Percentiles rank a stretch among this genome's conserved stretches.
phyloP scores from a whole-genome alignment of 2,888 invertebrate genomes.

The Plebejus melissa region DNA sequence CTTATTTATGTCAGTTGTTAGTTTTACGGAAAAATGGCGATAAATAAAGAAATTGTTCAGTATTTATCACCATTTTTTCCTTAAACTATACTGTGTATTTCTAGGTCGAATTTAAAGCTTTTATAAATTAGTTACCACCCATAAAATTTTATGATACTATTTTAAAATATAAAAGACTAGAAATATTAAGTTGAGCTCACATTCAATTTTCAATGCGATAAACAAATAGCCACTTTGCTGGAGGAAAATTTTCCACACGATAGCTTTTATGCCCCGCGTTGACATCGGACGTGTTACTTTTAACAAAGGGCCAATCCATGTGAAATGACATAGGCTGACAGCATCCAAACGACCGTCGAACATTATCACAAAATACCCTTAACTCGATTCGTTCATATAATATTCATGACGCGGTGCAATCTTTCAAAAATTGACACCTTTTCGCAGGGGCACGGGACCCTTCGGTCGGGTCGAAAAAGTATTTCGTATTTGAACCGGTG shows the following conservation, averaged over 20 bases:
- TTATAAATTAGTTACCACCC: not conserved
- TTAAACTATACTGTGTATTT: too few species aligned
- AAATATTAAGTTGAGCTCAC: conserved; percentile 8
- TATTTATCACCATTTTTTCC: conserved; percentile 1
- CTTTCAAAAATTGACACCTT: conserved; percentile 80
- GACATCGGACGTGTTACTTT: conserved; percentile 74
- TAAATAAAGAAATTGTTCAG: conserved; percentile 41
- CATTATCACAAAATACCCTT: conserved; percentile 77
- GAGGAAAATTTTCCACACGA: conserved; percentile 59
- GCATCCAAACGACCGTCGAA: conserved; percentile 66
- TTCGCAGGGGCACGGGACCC: conserved; percentile 55
- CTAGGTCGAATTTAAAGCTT: not conserved
- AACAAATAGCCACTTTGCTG: conserved; percentile 41
- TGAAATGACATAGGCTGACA: conserved; percentile 78
- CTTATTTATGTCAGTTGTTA: conserved; percentile 68
- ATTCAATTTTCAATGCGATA: conserved; percentile 27
- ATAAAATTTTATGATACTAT: not conserved
- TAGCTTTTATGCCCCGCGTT: conserved; percentile 50
- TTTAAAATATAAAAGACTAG: not conserved
- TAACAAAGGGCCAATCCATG: conserved; percentile 76
- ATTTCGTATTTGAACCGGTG: conserved; percentile 70
- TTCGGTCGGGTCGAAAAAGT: conserved; percentile 61
- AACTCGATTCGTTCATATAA: conserved; percentile 78
- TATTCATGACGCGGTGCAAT: conserved; percentile 77
- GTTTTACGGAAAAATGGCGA: conserved; percentile 48